phyloP scores from a whole-genome alignment of 64 coral and sea anemone species.

The Montipora capricornis region DNA sequence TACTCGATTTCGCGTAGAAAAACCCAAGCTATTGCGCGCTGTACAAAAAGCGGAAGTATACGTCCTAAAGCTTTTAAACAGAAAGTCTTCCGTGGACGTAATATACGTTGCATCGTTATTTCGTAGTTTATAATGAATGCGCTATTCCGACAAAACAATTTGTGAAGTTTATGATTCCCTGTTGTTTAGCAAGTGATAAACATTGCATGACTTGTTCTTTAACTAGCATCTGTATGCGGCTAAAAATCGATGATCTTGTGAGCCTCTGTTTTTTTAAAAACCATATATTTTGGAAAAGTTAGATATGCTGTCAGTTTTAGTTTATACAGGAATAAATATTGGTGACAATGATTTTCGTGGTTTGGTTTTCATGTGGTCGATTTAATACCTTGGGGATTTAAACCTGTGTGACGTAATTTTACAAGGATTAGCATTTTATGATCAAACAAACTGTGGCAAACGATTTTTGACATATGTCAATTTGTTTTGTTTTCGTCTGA shows the following conservation, averaged over 20 bases:
- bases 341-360: no score
- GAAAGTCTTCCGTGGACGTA: neutral
- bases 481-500: neutral
- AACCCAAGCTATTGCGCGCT: no score
- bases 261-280: no score
- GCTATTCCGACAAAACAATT: neutral
- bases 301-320: neutral
- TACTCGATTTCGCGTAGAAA: no score
- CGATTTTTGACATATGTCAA: neutral
- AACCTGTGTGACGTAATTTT: neutral
- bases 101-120: neutral
- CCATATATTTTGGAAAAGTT: neutral
- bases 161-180: neutral
- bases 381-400: neutral
- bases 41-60: no score
- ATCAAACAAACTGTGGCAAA: neutral
- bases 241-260: no score
- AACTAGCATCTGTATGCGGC: neutral
- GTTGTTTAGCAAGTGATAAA: neutral
- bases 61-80: neutral
- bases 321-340: no score
- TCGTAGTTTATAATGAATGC: neutral
- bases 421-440: neutral
- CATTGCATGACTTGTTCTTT: neutral
- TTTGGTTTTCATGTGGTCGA: neutral